These are phyloP conservation scores for Elegia similella DNA, from an alignment of 2,888 invertebrate genomes.

Conservation along the genomic window DNA sequence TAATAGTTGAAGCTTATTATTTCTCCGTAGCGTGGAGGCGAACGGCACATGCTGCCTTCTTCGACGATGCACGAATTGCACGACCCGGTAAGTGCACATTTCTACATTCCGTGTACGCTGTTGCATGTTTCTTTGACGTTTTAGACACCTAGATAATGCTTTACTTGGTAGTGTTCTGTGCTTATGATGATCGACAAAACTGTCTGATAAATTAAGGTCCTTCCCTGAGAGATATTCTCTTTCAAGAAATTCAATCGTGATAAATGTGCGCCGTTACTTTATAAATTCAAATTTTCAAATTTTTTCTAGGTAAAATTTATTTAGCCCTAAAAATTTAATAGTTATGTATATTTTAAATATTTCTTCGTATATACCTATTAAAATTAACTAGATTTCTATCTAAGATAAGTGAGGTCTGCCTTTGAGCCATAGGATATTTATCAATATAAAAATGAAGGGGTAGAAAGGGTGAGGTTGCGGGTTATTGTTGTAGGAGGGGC, in stretches of 20 bases:
- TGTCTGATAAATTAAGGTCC: neutral
- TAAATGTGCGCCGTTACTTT: conserved; percentile 21
- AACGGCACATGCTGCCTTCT: conserved; percentile 79
- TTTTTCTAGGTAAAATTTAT: too few species aligned
- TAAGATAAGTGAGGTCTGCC: neutral
- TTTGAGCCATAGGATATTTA: neutral
- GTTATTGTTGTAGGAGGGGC: conserved; percentile 82
- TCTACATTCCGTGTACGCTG: conserved; percentile 37
- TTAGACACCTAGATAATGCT: conserved; percentile 48
- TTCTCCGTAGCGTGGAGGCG: conserved; percentile 75
- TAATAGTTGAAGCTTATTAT: conserved; percentile 62
- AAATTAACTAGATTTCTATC: too few species aligned
- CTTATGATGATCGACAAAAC: neutral
- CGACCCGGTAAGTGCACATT: conserved; percentile 78
- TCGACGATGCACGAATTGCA: conserved; percentile 82
- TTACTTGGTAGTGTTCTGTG: conserved; percentile 45
- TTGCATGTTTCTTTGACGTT: conserved; percentile 43
- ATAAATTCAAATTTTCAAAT: too few species aligned
- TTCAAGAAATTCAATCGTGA: conserved; percentile 16
- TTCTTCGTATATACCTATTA: too few species aligned
- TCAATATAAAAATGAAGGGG: neutral
- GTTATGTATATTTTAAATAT: too few species aligned
- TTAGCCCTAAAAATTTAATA: too few species aligned
- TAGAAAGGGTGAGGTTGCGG: conserved; percentile 69
- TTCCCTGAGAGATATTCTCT: conserved; percentile 2